phyloP scores from a whole-genome alignment of 2,888 invertebrate genomes.

The Camponotus fellah region DNA sequence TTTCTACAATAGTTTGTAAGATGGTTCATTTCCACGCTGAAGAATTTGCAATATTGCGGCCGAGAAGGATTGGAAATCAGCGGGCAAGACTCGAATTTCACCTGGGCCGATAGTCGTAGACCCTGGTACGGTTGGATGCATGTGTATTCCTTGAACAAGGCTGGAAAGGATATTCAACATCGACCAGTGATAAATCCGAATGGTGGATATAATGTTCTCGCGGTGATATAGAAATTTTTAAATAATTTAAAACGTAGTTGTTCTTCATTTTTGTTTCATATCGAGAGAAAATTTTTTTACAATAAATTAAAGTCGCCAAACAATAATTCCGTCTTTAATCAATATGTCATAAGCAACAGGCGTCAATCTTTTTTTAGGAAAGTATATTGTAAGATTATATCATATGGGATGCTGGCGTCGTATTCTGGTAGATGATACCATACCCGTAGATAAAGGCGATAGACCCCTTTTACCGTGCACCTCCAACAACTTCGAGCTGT shows the following conservation, averaged over 20 bases:
- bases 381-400: conserved; percentile 86
- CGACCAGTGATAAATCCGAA: conserved; percentile 83
- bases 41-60: conserved; percentile 84
- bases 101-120: conserved; percentile 78
- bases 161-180: conserved; percentile 83
- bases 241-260: background rate
- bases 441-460: conserved; percentile 84
- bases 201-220: conserved; percentile 73
- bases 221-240: conserved; percentile 5
- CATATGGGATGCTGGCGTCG: conserved; percentile 87
- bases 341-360: background rate
- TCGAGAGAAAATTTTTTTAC: background rate
- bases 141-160: conserved; percentile 85
- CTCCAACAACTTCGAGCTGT: conserved; percentile 82
- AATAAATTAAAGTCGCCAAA: background rate
- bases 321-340: background rate
- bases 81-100: conserved; percentile 75
- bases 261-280: background rate
- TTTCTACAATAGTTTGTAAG: conserved; percentile 82
- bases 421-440: conserved; percentile 86
- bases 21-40: conserved; percentile 83
- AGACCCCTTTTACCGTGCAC: conserved; percentile 84
- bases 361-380: conserved; percentile 80
- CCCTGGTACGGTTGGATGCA: conserved; percentile 87
- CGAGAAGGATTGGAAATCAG: conserved; percentile 81